Percentiles rank a stretch among this genome's conserved stretches.
Conservation (phyloP, 2,888 invertebrate species). For the Catocala sponsa region DNA sequence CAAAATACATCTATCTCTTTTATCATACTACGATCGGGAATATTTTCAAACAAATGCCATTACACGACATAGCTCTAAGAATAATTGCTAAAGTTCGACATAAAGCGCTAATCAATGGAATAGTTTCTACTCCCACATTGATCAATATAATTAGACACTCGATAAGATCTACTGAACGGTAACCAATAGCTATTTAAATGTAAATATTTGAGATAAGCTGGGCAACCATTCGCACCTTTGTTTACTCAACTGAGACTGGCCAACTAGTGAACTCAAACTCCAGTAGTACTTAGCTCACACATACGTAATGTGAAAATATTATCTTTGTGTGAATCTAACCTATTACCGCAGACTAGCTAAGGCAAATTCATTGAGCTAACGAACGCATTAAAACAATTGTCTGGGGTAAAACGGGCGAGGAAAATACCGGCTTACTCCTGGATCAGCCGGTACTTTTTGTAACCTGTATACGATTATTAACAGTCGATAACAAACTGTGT, state of each 20-base stretch:
- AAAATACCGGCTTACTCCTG: too few relatives aligned
- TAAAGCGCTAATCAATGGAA: conserved; percentile 47
- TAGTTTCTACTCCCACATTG: conserved; percentile 48
- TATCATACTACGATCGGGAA: conserved; percentile 32
- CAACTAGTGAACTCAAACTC: conserved; percentile 42
- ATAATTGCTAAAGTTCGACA: conserved; percentile 38
- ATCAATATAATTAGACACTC: conserved; percentile 52
- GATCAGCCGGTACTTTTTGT: too few relatives aligned
- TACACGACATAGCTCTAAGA: conserved; percentile 39
- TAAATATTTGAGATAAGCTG: conserved; percentile 53
- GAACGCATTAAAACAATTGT: too few relatives aligned
- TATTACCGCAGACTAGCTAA: background rate
- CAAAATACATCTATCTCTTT: conserved; percentile 15
- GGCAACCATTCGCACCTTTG: conserved; percentile 52
- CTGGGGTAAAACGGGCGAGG: too few relatives aligned
- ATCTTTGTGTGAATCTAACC: conserved; percentile 11
- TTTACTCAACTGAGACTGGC: conserved; percentile 51
- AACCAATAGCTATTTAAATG: conserved; percentile 51
- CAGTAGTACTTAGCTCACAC: conserved; percentile 51
- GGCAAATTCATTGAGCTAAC: too few relatives aligned
- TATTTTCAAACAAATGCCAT: conserved; percentile 43
- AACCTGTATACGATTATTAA: too few relatives aligned
- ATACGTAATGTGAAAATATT: conserved; percentile 36
- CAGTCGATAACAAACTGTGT: too few relatives aligned
- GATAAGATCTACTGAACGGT: conserved; percentile 50